Evolutionary conservation across 2,797 vertebrate species (phyloP).

Genomic region (Myioborus miniatus): DNA sequence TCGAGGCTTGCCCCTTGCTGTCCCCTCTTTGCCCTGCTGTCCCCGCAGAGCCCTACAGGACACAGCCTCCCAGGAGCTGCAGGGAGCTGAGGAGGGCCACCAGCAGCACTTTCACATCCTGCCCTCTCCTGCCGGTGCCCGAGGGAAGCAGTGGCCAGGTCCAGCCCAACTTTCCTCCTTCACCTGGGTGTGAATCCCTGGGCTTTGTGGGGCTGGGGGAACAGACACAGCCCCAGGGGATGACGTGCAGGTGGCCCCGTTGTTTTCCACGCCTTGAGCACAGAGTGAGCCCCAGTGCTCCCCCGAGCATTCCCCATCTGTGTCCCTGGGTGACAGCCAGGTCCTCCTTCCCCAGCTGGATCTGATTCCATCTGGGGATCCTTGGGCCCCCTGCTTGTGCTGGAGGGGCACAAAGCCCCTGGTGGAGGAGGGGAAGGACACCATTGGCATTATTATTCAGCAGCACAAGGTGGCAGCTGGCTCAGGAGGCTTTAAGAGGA

Average conservation of each 20-base stretch:
- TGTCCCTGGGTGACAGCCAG: neutral
- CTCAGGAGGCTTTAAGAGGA: neutral
- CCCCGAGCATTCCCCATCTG: neutral
- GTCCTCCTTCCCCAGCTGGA: neutral
- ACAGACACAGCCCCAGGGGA: neutral
- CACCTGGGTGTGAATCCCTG: neutral
- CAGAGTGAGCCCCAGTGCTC: neutral
- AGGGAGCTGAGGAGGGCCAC: neutral
- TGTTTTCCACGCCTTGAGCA: neutral
- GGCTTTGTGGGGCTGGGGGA: accelerated
- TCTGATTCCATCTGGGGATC: accelerated
- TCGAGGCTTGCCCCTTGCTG: neutral
- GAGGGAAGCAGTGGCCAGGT: neutral
- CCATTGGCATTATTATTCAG: neutral
- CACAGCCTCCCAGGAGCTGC: neutral
- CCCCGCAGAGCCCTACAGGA: neutral
- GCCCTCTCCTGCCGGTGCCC: neutral
- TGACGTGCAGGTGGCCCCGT: neutral
- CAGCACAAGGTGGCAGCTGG: neutral
- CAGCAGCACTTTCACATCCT: neutral
- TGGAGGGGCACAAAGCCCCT: accelerated
- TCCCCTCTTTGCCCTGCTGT: neutral
- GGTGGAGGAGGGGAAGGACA: neutral
- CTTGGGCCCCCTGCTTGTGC: neutral
- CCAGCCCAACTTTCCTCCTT: neutral